Evolutionary conservation across 2,888 invertebrate genomes (phyloP).

Genomic region (Drosophila flavopinicola): DNA sequence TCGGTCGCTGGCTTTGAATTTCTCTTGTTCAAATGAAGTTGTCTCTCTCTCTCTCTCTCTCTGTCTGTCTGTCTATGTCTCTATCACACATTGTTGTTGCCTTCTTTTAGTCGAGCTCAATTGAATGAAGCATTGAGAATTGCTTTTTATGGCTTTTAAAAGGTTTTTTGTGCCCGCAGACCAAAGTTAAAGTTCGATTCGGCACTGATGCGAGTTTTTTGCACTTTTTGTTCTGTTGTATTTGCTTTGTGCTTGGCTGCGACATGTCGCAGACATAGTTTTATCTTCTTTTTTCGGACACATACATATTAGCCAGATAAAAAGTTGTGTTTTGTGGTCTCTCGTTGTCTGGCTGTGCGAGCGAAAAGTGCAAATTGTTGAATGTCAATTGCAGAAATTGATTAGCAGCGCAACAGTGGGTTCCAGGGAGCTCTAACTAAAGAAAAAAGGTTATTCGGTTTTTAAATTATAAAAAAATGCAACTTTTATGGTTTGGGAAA

Average conservation of each 20-base stretch:
- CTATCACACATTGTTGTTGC: neutral
- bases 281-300: conserved; percentile 4
- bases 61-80: neutral
- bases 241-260: conserved; percentile 7
- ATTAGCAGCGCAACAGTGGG: too few species aligned
- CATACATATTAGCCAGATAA: conserved; percentile 24
- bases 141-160: conserved; percentile 55
- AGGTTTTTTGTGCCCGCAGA: conserved; percentile 31
- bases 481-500: too few species aligned
- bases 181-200: conserved; percentile 28
- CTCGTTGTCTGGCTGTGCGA: neutral
- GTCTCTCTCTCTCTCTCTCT: conserved; percentile 17
- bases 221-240: neutral
- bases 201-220: conserved; percentile 4
- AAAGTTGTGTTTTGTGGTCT: conserved; percentile 8
- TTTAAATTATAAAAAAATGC: too few species aligned
- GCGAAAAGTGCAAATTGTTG: conserved; percentile 1
- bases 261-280: neutral
- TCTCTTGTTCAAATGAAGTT: conserved; percentile 50
- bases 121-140: conserved; percentile 57
- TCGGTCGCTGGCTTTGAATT: conserved; percentile 52
- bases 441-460: too few species aligned
- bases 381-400: neutral
- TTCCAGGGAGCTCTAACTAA: too few species aligned
- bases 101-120: conserved; percentile 20